Evolutionary conservation across 2,888 invertebrate genomes (phyloP).

Genomic region (Macaria notata): DNA sequence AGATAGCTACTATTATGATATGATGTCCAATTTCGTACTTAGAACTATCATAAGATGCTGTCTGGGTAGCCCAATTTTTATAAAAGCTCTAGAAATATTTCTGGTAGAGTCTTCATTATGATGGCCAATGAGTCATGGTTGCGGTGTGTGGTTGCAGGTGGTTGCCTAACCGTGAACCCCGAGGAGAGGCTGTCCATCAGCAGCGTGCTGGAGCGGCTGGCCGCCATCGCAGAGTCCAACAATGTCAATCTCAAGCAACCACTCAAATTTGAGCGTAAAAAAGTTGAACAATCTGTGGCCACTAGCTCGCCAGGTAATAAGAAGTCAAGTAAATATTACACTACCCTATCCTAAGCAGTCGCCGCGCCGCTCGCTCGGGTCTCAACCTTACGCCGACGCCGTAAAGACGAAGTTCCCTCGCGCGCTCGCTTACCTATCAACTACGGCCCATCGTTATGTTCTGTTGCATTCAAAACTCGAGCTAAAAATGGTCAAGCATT

Average conservation of each 20-base stretch:
- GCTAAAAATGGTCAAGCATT: conserved; percentile 83
- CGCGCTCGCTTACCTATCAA: conserved; percentile 46
- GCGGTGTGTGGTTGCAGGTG: conserved; percentile 73
- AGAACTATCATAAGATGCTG: no score
- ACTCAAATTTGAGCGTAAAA: conserved; percentile 85
- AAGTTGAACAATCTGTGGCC: conserved; percentile 84
- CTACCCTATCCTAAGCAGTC: conserved; percentile 77
- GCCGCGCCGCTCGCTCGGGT: conserved; percentile 51
- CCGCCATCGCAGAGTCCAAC: conserved; percentile 93
- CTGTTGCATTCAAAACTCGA: conserved; percentile 75
- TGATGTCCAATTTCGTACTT: no score
- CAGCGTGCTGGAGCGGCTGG: conserved; percentile 91
- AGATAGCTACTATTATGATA: no score
- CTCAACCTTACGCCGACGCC: conserved; percentile 34
- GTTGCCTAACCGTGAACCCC: conserved; percentile 92
- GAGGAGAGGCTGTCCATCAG: conserved; percentile 89
- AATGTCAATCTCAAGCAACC: conserved; percentile 91
- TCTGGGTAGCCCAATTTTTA: no score
- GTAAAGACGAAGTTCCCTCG: conserved; percentile 39
- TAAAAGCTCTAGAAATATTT: no score
- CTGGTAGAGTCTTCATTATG: no score
- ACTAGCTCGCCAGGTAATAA: conserved; percentile 84
- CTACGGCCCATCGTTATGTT: conserved; percentile 69
- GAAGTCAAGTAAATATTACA: conserved; percentile 84
- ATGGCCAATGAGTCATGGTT: no score